Base-by-base conservation (phyloP, 2,113 vertebrate species). In the Lepus timidus region DNA sequence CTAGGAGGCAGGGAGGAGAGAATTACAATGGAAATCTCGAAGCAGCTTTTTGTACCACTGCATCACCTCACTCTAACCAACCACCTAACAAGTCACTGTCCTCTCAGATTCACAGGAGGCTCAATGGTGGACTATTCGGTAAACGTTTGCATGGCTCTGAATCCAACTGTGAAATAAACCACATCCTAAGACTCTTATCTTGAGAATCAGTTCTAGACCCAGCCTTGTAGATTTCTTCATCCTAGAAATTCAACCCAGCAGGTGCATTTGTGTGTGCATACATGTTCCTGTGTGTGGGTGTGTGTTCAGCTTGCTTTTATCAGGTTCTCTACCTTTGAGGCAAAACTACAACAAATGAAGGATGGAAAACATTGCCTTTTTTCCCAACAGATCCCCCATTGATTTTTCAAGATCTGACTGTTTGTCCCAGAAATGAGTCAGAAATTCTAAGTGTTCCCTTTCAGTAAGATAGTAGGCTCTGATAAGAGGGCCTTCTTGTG, bases 11-110 rank as follows among this genome's bases (percentile, higher is more conserved):
- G 33, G n/a, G 49, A 74, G 27, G n/a, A 83, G 29, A 89, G 65
- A 86, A 83, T 67, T 49, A 86, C 96, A 93, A 85, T 68, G 51
- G 86, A 93, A 94, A 83, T 68, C 67, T 90, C n/a, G 6, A 75
- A 92, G 70, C 6, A 39, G 76, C 23, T 33, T 64, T 64, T 6
- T 19, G 9, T 80, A 65, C 11, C 33, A 55, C 3, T n/a, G 14
- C 17, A 65, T 65, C 9, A 27, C 8, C 25, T 90, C 19, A n/a
- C 33, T 58, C 70, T 62, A 71, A 51, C 44, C 73, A 88, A 58
- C 13, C 14, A 85, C 61, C 17, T 27, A 36, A 29, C 31, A 76
- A 91, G 75, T 33, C 44, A 8, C 52, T 80, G 39, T 13, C 0
- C 52, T 64, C n/a, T 49, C 71, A 88, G 79, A 84, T n/a, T 93